phyloP scores from a whole-genome alignment of 2,797 vertebrate species.

The Sebastes minor region DNA sequence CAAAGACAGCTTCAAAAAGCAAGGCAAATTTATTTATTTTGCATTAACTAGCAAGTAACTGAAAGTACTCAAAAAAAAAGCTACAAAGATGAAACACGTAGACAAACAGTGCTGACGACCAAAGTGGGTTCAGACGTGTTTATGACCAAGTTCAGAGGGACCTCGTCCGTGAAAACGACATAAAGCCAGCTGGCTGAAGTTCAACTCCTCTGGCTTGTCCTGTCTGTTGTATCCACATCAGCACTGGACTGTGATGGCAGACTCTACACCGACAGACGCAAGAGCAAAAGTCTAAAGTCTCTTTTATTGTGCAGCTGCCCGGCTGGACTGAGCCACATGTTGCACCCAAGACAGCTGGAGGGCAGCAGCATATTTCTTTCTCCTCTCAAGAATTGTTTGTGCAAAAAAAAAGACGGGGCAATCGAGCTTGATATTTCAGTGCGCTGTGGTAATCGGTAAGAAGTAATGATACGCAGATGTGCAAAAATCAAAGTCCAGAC shows the following conservation, averaged over 20 bases:
- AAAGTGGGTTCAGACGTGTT: not conserved
- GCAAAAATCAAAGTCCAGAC: not conserved
- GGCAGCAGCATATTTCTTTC: not conserved
- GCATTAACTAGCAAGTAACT: not conserved
- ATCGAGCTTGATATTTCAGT: not conserved
- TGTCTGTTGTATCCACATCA: no score
- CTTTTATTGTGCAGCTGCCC: not conserved
- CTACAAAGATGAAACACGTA: not conserved
- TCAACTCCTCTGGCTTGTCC: no score
- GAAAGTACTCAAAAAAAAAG: not conserved
- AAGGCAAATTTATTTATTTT: not conserved
- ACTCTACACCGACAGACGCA: not conserved
- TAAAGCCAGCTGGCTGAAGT: not conserved
- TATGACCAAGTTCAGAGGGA: not conserved
- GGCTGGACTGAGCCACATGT: not conserved
- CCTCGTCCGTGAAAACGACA: not conserved
- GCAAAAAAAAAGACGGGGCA: no score
- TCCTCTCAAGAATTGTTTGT: not conserved
- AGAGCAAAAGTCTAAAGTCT: not conserved
- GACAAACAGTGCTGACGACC: not conserved
- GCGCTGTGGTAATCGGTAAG: not conserved
- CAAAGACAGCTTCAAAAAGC: not conserved
- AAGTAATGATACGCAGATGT: not conserved
- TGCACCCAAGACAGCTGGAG: not conserved
- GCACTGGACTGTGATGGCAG: no score